phyloP scores from a whole-genome alignment of 2,113 vertebrate genomes.

The Sturnira hondurensis region DNA sequence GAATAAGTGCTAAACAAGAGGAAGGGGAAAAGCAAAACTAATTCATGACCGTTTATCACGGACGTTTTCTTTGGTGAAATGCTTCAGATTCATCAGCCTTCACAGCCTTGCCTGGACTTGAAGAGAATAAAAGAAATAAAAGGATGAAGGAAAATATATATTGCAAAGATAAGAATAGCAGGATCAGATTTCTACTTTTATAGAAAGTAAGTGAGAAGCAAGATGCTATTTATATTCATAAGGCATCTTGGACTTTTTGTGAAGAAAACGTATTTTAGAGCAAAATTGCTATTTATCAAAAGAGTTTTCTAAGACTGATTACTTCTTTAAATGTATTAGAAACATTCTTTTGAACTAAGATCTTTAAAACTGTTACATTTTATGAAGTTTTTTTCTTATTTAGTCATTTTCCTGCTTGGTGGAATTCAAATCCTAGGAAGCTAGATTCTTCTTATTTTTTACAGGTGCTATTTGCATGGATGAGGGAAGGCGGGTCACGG shows the following conservation, averaged over 20 bases:
- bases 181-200: background rate
- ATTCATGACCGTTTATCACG: background rate
- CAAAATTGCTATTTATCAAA: conserved; percentile 3
- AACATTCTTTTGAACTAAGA: background rate
- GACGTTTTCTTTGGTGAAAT: background rate
- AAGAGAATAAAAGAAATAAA: conserved; percentile 2
- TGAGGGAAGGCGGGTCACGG: background rate
- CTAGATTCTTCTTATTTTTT: background rate
- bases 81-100: background rate
- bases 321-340: background rate
- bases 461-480: background rate
- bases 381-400: conserved; percentile 41
- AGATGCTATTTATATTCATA: conserved; percentile 15
- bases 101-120: background rate
- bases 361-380: background rate
- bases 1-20: background rate
- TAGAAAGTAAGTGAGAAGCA: conserved; percentile 11
- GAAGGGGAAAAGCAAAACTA: background rate
- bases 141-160: background rate
- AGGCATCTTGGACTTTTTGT: background rate
- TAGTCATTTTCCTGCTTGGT: background rate
- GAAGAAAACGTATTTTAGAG: background rate
- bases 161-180: background rate
- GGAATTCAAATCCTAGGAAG: background rate
- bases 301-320: background rate